Evolutionary conservation across 2,113 vertebrate species (phyloP).

Genomic region (Callaeas wilsoni): DNA sequence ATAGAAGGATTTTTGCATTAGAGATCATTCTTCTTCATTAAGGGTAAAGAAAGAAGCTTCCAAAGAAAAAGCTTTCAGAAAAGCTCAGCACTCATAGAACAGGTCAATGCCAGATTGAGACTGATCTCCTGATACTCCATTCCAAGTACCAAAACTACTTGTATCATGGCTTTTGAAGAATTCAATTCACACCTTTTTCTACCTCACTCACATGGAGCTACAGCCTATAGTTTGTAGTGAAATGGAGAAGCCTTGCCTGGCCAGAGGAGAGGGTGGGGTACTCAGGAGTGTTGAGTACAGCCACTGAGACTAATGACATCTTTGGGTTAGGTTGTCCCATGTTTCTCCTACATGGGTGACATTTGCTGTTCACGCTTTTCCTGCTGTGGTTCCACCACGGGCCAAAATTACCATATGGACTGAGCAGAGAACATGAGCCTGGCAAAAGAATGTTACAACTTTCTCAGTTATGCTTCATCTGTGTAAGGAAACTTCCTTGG

Average conservation of each 20-base stretch:
- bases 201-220: not conserved
- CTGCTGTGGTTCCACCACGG: not conserved
- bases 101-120: not conserved
- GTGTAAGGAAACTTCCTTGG: not conserved
- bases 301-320: not conserved
- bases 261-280: not conserved
- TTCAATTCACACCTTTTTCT: not conserved
- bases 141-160: not conserved
- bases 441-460: not conserved
- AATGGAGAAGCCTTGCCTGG: not conserved
- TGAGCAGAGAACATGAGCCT: not conserved
- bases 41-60: not conserved
- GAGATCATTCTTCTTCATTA: not conserved
- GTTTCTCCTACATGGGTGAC: not conserved
- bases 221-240: not conserved
- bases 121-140: not conserved
- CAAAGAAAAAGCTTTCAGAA: not conserved
- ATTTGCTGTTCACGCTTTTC: not conserved
- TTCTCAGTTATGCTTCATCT: not conserved
- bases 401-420: not conserved
- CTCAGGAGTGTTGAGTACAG: not conserved
- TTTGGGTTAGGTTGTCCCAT: not conserved
- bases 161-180: not conserved
- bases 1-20: not conserved
- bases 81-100: not conserved